Base-by-base conservation (phyloP, 1,140 invertebrate genomes). In the Monochamus saltuarius region DNA sequence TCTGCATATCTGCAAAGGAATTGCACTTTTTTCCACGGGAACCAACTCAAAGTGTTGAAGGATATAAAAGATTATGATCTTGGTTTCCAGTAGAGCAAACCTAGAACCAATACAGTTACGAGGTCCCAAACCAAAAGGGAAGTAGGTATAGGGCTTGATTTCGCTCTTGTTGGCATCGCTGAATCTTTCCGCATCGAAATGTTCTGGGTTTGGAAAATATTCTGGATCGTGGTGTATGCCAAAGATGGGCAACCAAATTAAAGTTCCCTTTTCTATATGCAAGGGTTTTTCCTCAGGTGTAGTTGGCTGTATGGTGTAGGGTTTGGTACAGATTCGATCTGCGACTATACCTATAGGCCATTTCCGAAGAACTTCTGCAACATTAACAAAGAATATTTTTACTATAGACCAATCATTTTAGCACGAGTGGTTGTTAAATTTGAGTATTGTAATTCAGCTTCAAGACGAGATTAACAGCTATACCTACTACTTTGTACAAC, bases 81-180 rank as follows among this genome's bases (percentile, higher is more conserved):
- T 78, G 13, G 38, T 45, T 60, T 64, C 57, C 22, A 64, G 17
- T 13, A 64, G 53, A 11, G 62, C 62, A 45, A 75, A 76, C 35
- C 76, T 66, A 1, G 62, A 66, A 45, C 74, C 78, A 52, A 62
- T 53, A 35, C 57, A 66, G 19, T 42, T 51, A 61, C 84, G 75
- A 7, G 80, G 79, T 19, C 85, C 85, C 34, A 78, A 66, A 19
- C 82, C 81, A 68, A 85, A 85, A 1, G 83, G 80, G 49, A 83
- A 55, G 65, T 74, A 84, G 16, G 73, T 66, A 47, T 73, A 80
- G 0, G 75, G 76, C 6, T 67, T 67, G 19, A 76, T 66, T 6
- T 67, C 70, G 4, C 57, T 38, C 29, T 67, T 73, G 59, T 77
- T 77, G 46, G 78, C 74, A n/a, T 69, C 65, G 19, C 64, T 64